phyloP scores from a whole-genome alignment of 1,140 invertebrate species.

The Cheumatopsyche charites region DNA sequence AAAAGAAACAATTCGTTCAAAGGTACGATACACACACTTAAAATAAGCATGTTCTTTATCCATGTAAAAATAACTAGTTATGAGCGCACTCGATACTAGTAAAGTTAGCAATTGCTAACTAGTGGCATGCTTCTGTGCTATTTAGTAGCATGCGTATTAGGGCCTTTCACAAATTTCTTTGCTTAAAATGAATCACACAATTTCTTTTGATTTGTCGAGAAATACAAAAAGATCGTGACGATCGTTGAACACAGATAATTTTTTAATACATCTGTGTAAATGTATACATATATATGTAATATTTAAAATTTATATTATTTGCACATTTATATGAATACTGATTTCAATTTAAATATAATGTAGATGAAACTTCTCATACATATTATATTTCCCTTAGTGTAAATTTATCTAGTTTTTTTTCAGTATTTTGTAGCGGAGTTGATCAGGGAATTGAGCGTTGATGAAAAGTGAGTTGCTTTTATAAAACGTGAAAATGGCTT shows the following conservation, averaged over 20 bases:
- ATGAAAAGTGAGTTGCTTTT: conserved; percentile 31
- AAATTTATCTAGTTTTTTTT: conserved; percentile 37
- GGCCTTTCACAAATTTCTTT: too few species aligned
- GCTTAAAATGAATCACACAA: not conserved
- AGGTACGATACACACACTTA: too few species aligned
- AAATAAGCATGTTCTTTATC: too few species aligned
- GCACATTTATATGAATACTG: conserved; percentile 37
- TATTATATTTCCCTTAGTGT: conserved; percentile 33
- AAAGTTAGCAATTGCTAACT: too few species aligned
- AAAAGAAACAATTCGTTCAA: not conserved
- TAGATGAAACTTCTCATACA: conserved; percentile 36
- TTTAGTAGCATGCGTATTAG: too few species aligned
- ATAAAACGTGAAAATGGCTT: conserved; percentile 38
- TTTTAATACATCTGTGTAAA: conserved; percentile 25
- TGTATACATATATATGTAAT: conserved; percentile 19
- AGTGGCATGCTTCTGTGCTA: too few species aligned
- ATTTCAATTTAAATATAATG: conserved; percentile 34
- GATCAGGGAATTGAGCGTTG: conserved; percentile 35
- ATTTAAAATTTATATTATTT: conserved; percentile 34
- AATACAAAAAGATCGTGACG: conserved; percentile 27
- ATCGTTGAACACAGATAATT: conserved; percentile 25
- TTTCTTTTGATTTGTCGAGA: not conserved
- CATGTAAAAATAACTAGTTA: too few species aligned
- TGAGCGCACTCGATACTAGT: too few species aligned
- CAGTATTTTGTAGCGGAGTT: conserved; percentile 17